Percentiles rank a stretch among this genome's conserved stretches.
These are phyloP conservation scores for Aurelia coerulea DNA, from an alignment of 30 jellyfish, hydroid and myxozoan species.

Conservation along the genomic window DNA sequence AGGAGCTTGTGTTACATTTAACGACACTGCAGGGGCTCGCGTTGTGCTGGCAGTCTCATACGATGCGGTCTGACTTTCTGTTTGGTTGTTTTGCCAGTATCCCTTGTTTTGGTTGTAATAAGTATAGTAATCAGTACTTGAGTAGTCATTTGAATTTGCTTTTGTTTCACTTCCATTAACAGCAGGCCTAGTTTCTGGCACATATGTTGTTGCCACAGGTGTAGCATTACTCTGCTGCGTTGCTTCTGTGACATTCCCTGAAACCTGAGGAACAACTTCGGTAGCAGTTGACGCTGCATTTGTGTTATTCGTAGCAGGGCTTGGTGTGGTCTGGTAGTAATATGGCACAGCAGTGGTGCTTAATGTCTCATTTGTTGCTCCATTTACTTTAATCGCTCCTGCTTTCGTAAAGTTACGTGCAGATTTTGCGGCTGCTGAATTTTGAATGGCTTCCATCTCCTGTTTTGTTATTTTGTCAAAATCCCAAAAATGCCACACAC, in stretches of 20 bases:
- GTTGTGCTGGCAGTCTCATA: no score
- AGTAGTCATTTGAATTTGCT: not conserved
- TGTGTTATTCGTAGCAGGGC: not conserved
- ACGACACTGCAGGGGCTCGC: no score
- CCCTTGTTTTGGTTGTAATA: not conserved
- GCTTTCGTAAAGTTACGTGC: not conserved
- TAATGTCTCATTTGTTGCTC: not conserved
- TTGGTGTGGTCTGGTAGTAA: not conserved
- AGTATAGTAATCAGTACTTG: not conserved
- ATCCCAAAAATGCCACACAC: slow-evolving; percentile 11
- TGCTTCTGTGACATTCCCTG: not conserved
- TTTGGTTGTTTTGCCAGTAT: no score
- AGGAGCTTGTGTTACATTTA: no score
- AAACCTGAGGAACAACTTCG: not conserved
- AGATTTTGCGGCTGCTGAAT: slow-evolving; percentile 12
- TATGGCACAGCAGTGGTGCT: slow-evolving; percentile 16
- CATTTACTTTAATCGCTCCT: not conserved
- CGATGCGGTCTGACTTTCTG: no score
- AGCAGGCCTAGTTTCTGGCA: slow-evolving; percentile 5
- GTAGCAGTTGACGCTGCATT: not conserved
- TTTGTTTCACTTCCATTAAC: not conserved
- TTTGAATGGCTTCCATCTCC: slow-evolving; percentile 44
- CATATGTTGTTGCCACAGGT: no score
- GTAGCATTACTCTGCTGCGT: not conserved
- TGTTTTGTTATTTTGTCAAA: slow-evolving; percentile 25